Evolutionary conservation across 1,140 invertebrate species (phyloP).

Genomic region (Vanessa atalanta): DNA sequence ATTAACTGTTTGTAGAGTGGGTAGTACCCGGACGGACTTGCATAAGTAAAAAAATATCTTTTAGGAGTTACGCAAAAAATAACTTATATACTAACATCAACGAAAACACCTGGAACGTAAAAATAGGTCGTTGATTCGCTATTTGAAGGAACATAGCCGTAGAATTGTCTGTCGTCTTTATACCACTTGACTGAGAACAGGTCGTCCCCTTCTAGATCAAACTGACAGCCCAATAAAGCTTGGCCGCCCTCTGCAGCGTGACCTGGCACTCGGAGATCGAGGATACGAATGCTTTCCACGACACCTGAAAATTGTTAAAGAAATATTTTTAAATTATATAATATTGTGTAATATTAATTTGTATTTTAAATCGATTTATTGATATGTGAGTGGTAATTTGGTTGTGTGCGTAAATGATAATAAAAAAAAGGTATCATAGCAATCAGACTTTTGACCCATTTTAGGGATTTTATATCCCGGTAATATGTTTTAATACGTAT

Average conservation of each 20-base stretch:
- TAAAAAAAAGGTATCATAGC: too few relatives aligned
- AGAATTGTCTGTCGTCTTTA: conserved; percentile 88
- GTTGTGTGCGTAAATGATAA: too few relatives aligned
- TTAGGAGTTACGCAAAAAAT: not conserved
- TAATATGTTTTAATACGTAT: not conserved
- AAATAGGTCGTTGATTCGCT: conserved; percentile 82
- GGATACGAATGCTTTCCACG: conserved; percentile 50
- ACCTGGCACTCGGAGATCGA: conserved; percentile 78
- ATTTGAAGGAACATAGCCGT: conserved; percentile 80
- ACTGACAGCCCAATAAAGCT: conserved; percentile 81
- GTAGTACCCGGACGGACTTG: too few relatives aligned
- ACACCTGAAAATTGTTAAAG: conserved; percentile 41
- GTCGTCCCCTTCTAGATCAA: conserved; percentile 82
- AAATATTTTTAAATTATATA: not conserved
- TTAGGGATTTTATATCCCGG: too few relatives aligned
- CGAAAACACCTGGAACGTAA: conserved; percentile 81
- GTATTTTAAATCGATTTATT: too few relatives aligned
- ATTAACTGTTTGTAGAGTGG: too few relatives aligned
- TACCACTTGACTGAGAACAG: conserved; percentile 92
- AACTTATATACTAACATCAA: conserved; percentile 81
- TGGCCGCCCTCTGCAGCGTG: conserved; percentile 82
- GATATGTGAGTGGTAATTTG: too few relatives aligned
- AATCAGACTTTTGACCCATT: too few relatives aligned
- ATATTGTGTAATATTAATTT: too few relatives aligned
- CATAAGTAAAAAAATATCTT: too few relatives aligned